Evolutionary conservation across 2,888 invertebrate species (phyloP).

Genomic region (Galerucella calmariensis): DNA sequence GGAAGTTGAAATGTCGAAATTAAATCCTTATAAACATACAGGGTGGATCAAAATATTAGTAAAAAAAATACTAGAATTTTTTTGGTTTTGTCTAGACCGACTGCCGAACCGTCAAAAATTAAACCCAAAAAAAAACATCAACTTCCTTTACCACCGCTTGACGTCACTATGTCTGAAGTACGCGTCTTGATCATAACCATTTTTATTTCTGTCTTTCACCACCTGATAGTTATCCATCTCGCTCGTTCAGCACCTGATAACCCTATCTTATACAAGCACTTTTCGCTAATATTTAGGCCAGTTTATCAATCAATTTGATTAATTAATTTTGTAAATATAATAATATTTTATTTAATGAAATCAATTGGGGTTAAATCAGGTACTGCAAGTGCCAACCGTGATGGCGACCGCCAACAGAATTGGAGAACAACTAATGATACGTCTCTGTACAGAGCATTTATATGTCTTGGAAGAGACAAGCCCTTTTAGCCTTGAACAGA

Average conservation of each 20-base stretch:
- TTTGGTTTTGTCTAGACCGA: neutral
- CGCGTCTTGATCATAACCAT: slow-evolving; percentile 2
- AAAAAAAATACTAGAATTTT: neutral
- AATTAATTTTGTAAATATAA: neutral
- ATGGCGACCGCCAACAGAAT: no score
- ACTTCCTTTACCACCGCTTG: neutral
- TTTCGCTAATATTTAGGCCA: slow-evolving; percentile 3
- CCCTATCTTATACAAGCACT: slow-evolving; percentile 13
- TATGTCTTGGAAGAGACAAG: no score
- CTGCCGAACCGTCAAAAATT: neutral
- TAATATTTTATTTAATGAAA: no score
- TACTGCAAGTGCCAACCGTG: no score
- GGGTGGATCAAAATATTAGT: neutral
- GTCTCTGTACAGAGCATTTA: no score
- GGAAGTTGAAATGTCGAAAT: neutral
- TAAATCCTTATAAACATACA: neutral
- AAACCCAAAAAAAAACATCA: neutral
- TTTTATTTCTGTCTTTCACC: slow-evolving; percentile 18
- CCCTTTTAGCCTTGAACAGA: no score
- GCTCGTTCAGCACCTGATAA: slow-evolving; percentile 28
- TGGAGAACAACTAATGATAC: no score
- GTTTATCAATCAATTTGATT: neutral
- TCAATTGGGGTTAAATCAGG: no score
- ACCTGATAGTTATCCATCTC: slow-evolving; percentile 22
- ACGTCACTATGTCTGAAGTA: neutral